These are phyloP conservation scores for Megalops cyprinoides DNA, from an alignment of 2,797 vertebrate genomes.

Conservation along the genomic window DNA sequence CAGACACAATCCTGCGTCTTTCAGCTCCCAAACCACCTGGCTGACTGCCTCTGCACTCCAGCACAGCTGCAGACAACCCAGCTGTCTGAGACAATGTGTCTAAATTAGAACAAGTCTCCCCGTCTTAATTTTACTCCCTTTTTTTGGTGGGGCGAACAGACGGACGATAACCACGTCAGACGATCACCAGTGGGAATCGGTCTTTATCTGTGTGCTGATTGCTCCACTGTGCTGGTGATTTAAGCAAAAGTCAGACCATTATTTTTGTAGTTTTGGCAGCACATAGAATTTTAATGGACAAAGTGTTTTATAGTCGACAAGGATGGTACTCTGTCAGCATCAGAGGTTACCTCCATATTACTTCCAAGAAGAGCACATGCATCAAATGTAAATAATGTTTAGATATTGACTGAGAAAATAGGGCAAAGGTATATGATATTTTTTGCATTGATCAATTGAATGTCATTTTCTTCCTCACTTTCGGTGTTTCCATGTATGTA, in stretches of 20 bases:
- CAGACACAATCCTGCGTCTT: conserved; percentile 33
- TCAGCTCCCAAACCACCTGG: conserved; percentile 27
- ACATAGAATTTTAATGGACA: not conserved
- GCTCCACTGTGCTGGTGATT: not conserved
- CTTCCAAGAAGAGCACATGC: not conserved
- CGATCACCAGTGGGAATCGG: not conserved
- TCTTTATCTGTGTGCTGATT: not conserved
- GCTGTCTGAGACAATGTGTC: not conserved
- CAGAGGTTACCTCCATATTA: not conserved
- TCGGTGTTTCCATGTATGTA: too few relatives aligned
- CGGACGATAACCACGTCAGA: not conserved
- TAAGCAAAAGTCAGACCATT: not conserved
- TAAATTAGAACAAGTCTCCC: not conserved
- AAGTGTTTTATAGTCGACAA: not conserved
- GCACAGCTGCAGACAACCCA: not conserved
- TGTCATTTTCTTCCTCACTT: not conserved
- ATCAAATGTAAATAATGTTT: not conserved
- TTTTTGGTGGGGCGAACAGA: not conserved
- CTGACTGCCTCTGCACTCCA: not conserved
- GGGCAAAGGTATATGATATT: too few relatives aligned
- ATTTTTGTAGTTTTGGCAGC: not conserved
- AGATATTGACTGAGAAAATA: too few relatives aligned
- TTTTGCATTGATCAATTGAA: not conserved
- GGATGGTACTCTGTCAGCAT: not conserved
- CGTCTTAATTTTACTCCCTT: not conserved